Evolutionary conservation across 1,140 invertebrate species (phyloP).

Genomic region (Anoplolepis gracilipes): DNA sequence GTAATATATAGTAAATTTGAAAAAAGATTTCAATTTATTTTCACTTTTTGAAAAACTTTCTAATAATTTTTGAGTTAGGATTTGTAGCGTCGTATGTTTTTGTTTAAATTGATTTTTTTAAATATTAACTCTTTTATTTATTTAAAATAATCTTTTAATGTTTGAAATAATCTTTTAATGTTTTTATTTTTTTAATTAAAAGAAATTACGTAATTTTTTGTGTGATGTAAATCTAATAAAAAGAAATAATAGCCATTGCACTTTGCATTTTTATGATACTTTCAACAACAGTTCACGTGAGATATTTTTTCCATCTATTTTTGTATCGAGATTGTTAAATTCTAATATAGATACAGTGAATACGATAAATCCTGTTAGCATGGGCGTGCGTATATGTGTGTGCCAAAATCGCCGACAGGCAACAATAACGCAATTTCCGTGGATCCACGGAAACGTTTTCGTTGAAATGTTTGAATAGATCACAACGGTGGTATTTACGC

Average conservation of each 20-base stretch:
- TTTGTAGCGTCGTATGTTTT: background rate
- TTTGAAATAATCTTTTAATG: slow-evolving; percentile 8
- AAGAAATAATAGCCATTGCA: slow-evolving; percentile 11
- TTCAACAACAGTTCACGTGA: slow-evolving; percentile 35
- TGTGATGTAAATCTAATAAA: background rate
- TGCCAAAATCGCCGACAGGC: slow-evolving; percentile 51
- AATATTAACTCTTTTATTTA: background rate
- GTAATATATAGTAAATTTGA: no score
- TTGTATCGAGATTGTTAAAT: slow-evolving; percentile 55
- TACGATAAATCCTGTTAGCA: slow-evolving; percentile 50
- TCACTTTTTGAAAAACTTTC: no score
- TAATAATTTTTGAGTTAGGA: no score
- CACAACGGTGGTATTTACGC: slow-evolving; percentile 48
- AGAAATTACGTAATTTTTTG: slow-evolving; percentile 10
- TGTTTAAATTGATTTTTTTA: background rate
- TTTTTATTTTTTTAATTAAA: background rate
- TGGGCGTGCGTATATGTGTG: background rate
- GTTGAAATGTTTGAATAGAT: slow-evolving; percentile 62
- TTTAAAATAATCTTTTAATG: slow-evolving; percentile 3
- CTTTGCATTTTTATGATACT: slow-evolving; percentile 50
- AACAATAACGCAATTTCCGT: slow-evolving; percentile 65
- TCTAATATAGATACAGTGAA: slow-evolving; percentile 58
- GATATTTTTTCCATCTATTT: slow-evolving; percentile 47
- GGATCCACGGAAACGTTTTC: slow-evolving; percentile 59
- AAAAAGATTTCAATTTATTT: no score